Evolutionary conservation across 2,888 invertebrate genomes (phyloP), one percentile per base, ranked within the genome.

Genomic region (Sinodicranocentrus sp.): DNA sequence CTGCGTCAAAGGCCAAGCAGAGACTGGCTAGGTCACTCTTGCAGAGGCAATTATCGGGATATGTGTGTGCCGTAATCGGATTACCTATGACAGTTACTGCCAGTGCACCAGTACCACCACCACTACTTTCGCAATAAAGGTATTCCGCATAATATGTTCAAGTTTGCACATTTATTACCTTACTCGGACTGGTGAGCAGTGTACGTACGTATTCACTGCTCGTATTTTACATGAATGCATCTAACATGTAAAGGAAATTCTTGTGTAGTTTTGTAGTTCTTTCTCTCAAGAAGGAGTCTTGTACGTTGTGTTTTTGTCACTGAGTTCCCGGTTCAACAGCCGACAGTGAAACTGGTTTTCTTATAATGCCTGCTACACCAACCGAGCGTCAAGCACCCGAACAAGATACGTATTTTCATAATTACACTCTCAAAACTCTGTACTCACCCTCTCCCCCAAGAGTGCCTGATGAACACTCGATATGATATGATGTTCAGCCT

Each of bases 311-410:
- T 33, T 80, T 65, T 82, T 82, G 82, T 82, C 82, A 75, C 73
- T 67, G 79, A 85, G 82, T 87, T 88, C 88, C 87, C 87, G 86
- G 87, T 88, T 88, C 87, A 87, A 85, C 88, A 88, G 85, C 88
- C 88, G 87, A 78, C 83, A 76, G 67, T 72, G 71, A 86, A 87
- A 83, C 85, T 86, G 84, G 85, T 85, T 87, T 83, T 65, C 63
- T 3, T 39, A 23, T 28, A 33, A 25, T 33, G 28, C 23, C 39
- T 44, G 67, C 25, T 54, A 15, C 28, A 63, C 28, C 57, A 48
- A 6, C 3, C 8, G 63, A 63, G 28, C 33, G 28, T 33, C 28
- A 63, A 63, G 28, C 63, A 63, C 59, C 59, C 59, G 59, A 63
- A 2, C n/a, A n/a, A 63, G 63, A 63, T 44, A 67, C 43, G 8